Percentiles rank a stretch among this genome's conserved stretches.
Evolutionary conservation across 2,888 invertebrate species (phyloP).

Genomic region (Tetrapedia diversipes): DNA sequence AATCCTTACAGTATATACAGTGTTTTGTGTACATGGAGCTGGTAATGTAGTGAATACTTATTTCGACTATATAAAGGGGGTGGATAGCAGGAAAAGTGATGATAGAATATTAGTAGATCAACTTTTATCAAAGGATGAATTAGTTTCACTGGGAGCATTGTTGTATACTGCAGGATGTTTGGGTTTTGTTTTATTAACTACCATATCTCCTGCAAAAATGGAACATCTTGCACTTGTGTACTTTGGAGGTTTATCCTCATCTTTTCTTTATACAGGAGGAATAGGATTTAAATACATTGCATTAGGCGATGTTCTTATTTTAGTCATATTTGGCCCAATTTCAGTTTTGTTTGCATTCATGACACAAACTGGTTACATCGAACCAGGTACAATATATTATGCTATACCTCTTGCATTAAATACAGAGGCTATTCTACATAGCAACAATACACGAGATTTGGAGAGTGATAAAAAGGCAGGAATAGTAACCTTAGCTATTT

Average conservation of each 20-base stretch:
- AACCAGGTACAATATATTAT: constrained; percentile 95
- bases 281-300: constrained; percentile 98
- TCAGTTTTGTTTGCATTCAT: constrained; percentile 96
- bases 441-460: constrained; percentile 96
- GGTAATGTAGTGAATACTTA: constrained; percentile 98
- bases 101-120: constrained; percentile 98
- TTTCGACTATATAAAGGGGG: constrained; percentile 96
- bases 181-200: constrained; percentile 90
- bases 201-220: constrained; percentile 95
- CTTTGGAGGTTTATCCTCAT: constrained; percentile 97
- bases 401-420: constrained; percentile 96
- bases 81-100: constrained; percentile 96
- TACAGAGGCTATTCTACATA: constrained; percentile 97
- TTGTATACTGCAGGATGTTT: constrained; percentile 94
- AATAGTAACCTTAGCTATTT: constrained; percentile 96
- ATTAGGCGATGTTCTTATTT: constrained; percentile 94
- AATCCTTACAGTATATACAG: constrained; percentile 92
- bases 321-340: constrained; percentile 96
- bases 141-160: constrained; percentile 94
- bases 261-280: constrained; percentile 98
- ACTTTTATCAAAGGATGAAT: constrained; percentile 91
- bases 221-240: constrained; percentile 97
- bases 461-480: constrained; percentile 94
- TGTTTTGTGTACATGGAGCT: constrained; percentile 96
- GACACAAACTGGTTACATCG: constrained; percentile 95